Percentiles rank a stretch among this genome's conserved stretches.
Conservation (phyloP, 2,888 invertebrate genomes). For the Microchrysa polita region DNA sequence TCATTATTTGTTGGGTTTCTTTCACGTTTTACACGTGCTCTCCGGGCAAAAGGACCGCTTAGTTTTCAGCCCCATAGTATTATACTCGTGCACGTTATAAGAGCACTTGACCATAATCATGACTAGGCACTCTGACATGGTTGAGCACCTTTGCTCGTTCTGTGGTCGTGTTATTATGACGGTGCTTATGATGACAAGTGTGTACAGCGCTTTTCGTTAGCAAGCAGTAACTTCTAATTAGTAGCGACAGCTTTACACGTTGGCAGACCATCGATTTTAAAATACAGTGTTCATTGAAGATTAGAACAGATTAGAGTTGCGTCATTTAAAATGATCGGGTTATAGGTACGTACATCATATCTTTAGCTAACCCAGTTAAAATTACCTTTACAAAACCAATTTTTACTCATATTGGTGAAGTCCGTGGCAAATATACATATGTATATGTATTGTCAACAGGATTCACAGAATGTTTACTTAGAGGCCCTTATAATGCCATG, state of each 20-base stretch:
- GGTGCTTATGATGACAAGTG: not conserved
- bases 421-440: too few relatives aligned
- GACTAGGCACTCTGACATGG: constrained; percentile 16
- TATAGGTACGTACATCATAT: too few relatives aligned
- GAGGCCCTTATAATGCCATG: too few relatives aligned
- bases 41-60: not conserved
- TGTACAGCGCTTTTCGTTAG: not conserved
- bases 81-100: not conserved
- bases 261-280: too few relatives aligned
- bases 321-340: too few relatives aligned
- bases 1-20: constrained; percentile 15
- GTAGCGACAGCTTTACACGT: too few relatives aligned
- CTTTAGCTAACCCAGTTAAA: too few relatives aligned
- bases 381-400: too few relatives aligned
- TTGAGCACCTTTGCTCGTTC: not conserved
- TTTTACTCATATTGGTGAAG: too few relatives aligned
- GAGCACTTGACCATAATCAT: constrained; percentile 28
- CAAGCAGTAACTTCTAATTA: not conserved
- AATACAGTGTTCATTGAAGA: too few relatives aligned
- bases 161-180: not conserved
- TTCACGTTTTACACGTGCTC: not conserved
- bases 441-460: too few relatives aligned
- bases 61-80: not conserved
- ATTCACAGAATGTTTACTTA: not conserved
- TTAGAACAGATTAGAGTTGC: too few relatives aligned